A percentile compares a stretch with the other conserved stretches of the same genome.
These are phyloP conservation scores for Griposia aprilina DNA, from an alignment of 2,888 invertebrate species.

Conservation along the genomic window DNA sequence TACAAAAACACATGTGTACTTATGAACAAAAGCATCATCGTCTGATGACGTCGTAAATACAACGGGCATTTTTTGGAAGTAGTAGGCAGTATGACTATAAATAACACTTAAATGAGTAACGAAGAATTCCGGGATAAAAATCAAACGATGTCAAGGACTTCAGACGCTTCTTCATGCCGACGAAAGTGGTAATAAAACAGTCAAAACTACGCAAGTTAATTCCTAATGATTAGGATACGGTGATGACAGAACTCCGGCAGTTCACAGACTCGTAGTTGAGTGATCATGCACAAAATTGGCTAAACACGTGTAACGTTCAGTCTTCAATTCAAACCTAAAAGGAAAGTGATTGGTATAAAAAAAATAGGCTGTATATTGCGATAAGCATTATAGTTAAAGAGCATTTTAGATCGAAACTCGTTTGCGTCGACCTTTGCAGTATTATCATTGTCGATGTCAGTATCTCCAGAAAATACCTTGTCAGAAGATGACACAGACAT, in stretches of 20 bases:
- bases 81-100: neutral
- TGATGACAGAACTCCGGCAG: slow-evolving; percentile 3
- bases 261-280: neutral
- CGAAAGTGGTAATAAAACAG: too few relatives aligned
- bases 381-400: neutral
- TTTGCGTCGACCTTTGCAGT: neutral
- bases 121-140: slow-evolving; percentile 12
- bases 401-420: neutral
- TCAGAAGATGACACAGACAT: neutral
- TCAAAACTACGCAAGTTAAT: neutral
- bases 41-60: neutral
- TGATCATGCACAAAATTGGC: neutral
- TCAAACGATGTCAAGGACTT: slow-evolving; percentile 4
- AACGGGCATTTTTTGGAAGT: neutral
- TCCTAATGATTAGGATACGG: neutral
- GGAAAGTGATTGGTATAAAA: neutral
- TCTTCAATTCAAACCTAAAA: neutral
- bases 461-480: neutral
- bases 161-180: neutral
- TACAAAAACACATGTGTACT: neutral
- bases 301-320: neutral
- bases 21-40: neutral
- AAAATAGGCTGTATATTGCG: neutral
- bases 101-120: slow-evolving; percentile 11
- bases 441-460: neutral